Conservation (phyloP, 1,140 invertebrate species). For the Thereuonema tuberculata region DNA sequence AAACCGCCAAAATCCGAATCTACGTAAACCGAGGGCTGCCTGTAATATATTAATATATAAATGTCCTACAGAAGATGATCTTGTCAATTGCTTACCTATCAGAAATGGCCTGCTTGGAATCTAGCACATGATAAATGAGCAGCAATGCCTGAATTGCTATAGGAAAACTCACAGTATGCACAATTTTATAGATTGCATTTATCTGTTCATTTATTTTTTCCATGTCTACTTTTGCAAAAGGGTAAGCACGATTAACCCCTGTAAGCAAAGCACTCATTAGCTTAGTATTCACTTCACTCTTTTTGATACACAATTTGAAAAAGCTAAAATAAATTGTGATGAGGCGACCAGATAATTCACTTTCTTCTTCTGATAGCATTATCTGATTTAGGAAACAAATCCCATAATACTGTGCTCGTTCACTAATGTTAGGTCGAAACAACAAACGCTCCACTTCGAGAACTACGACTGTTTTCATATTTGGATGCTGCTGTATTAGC, state of each 20-base stretch:
- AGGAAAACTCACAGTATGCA: conserved; percentile 61
- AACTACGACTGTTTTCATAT: conserved; percentile 79
- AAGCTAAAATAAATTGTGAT: conserved; percentile 89
- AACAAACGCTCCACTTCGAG: conserved; percentile 77
- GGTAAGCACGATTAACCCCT: conserved; percentile 77
- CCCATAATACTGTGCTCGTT: conserved; percentile 81
- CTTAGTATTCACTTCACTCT: conserved; percentile 77
- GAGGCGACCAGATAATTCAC: conserved; percentile 59
- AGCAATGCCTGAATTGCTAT: conserved; percentile 74
- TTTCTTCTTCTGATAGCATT: conserved; percentile 51
- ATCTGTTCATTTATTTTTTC: conserved; percentile 47
- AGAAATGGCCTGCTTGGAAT: conserved; percentile 37
- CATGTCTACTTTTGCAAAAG: conserved; percentile 44
- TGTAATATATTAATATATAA: too few species aligned
- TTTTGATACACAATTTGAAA: conserved; percentile 83
- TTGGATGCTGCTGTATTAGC: conserved; percentile 69
- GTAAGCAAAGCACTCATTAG: conserved; percentile 81
- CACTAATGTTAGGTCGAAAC: conserved; percentile 69
- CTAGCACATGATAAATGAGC: conserved; percentile 68
- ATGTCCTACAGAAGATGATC: too few species aligned
- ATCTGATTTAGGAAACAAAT: conserved; percentile 82
- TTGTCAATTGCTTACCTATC: conserved; percentile 39
- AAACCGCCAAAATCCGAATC: too few species aligned
- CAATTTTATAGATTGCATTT: conserved; percentile 74
- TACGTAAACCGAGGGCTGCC: too few species aligned